These are phyloP conservation scores for Acromyrmex heyeri DNA, from an alignment of 1,140 invertebrate genomes.

Conservation along the genomic window DNA sequence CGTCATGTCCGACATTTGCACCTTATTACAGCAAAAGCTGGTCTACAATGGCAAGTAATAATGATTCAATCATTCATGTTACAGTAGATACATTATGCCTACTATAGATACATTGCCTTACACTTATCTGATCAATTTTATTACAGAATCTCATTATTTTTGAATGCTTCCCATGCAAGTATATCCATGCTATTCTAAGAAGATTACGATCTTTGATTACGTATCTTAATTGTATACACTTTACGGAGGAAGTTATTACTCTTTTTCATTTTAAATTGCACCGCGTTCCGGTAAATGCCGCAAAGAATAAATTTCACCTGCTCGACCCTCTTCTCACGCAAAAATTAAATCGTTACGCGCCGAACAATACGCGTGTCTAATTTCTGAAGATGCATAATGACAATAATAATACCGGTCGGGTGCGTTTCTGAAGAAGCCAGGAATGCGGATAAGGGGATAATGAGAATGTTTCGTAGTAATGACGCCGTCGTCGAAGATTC, in stretches of 20 bases:
- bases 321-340: not conserved
- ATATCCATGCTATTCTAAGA: slow-evolving; percentile 46
- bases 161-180: slow-evolving; percentile 11
- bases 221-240: slow-evolving; percentile 60
- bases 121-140: not conserved
- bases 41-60: not conserved
- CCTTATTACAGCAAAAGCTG: not conserved
- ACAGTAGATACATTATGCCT: not conserved
- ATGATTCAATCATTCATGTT: not conserved
- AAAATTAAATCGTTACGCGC: slow-evolving; percentile 51
- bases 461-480: slow-evolving; percentile 33
- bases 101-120: not conserved
- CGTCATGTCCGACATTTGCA: not conserved
- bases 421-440: slow-evolving; percentile 21
- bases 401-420: slow-evolving; percentile 34
- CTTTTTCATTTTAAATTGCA: slow-evolving; percentile 39
- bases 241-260: slow-evolving; percentile 58
- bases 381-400: slow-evolving; percentile 38
- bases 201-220: slow-evolving; percentile 48
- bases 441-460: slow-evolving; percentile 45
- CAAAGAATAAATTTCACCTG: slow-evolving; percentile 31
- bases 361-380: slow-evolving; percentile 54
- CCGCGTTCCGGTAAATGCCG: slow-evolving; percentile 25
- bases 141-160: slow-evolving; percentile 32
- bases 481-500: not conserved